Evolutionary conservation across 1,140 invertebrate species (phyloP).

Genomic region (Drosophila miranda): DNA sequence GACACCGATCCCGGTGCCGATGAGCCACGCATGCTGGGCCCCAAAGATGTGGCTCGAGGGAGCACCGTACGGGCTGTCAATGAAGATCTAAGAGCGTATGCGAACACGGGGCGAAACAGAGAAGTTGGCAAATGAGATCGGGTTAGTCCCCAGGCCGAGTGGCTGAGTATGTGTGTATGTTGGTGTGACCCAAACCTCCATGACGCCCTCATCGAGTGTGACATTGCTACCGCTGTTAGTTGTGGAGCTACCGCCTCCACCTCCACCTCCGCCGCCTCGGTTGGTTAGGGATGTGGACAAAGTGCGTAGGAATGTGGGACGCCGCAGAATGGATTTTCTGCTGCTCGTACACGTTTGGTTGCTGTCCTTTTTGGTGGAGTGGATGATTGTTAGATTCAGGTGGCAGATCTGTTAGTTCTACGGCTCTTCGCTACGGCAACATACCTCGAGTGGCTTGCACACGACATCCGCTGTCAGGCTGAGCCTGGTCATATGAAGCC

Average conservation of each 20-base stretch:
- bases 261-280: conserved; percentile 50
- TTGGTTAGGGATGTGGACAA: conserved; percentile 75
- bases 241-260: conserved; percentile 66
- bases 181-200: conserved; percentile 74
- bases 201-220: conserved; percentile 80
- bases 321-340: conserved; percentile 70
- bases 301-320: conserved; percentile 76
- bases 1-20: conserved; percentile 98
- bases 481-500: conserved; percentile 46
- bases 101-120: neutral
- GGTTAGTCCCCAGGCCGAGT: conserved; percentile 11
- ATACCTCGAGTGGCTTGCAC: conserved; percentile 91
- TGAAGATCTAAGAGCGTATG: conserved; percentile 87
- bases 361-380: conserved; percentile 55
- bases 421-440: conserved; percentile 15
- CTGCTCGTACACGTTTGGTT: conserved; percentile 44
- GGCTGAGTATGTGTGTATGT: conserved; percentile 21
- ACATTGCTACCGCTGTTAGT: conserved; percentile 81
- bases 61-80: conserved; percentile 98
- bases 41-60: conserved; percentile 97
- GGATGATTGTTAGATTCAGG: conserved; percentile 26
- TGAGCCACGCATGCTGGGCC: conserved; percentile 96
- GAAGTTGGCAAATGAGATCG: conserved; percentile 20
- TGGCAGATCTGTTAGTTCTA: conserved; percentile 9
- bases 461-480: conserved; percentile 84